phyloP scores from a whole-genome alignment of 2,797 vertebrate species.

The Dromococcyx pavoninus region DNA sequence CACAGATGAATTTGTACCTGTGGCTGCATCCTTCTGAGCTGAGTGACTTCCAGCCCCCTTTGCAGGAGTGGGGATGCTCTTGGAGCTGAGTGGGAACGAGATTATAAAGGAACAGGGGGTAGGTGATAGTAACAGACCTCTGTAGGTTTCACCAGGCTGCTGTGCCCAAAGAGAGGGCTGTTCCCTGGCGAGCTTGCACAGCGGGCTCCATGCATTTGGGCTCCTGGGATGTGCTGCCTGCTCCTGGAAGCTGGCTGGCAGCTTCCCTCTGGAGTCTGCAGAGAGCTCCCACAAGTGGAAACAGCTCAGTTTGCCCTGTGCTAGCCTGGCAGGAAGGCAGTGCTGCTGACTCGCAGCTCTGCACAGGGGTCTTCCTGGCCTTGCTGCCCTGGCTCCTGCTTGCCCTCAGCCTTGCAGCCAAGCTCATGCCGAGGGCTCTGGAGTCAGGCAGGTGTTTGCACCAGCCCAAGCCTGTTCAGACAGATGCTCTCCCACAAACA shows the following conservation, averaged over 20 bases:
- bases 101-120: neutral
- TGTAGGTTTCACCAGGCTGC: neutral
- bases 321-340: neutral
- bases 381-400: neutral
- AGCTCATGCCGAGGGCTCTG: neutral
- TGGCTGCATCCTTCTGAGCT: neutral
- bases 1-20: neutral
- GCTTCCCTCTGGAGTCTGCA: neutral
- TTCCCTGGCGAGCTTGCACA: neutral
- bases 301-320: accelerated
- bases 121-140: no score
- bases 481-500: accelerated
- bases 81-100: no score
- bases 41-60: neutral
- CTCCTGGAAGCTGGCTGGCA: neutral
- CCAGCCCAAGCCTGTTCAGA: neutral
- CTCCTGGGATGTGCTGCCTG: neutral
- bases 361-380: neutral
- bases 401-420: neutral
- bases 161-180: neutral
- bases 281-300: accelerated
- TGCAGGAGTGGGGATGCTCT: neutral
- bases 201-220: no score
- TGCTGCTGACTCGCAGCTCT: neutral
- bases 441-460: accelerated